Conservation (phyloP, 2,797 vertebrate genomes). For the Vireo griseus region DNA sequence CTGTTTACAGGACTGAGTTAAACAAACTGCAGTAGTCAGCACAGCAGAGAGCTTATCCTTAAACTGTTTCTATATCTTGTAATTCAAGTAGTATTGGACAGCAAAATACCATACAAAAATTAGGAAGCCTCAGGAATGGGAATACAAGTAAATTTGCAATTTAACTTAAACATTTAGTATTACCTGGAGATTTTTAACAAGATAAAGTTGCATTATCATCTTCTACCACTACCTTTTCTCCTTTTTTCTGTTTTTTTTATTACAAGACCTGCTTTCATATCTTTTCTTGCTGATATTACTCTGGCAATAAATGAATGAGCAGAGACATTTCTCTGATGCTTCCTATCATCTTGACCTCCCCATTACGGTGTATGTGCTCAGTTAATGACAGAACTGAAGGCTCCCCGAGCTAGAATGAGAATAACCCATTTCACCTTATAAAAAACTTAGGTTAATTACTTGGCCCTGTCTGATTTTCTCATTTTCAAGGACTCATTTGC, state of each 20-base stretch:
- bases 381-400: not conserved
- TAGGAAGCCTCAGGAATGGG: not conserved
- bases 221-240: not conserved
- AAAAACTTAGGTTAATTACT: conserved; percentile 50
- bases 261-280: not conserved
- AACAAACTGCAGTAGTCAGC: not conserved
- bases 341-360: not conserved
- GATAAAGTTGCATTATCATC: not conserved
- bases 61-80: not conserved
- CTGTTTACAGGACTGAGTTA: not conserved
- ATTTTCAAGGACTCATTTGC: conserved; percentile 51
- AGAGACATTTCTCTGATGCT: not conserved
- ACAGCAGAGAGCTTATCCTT: not conserved
- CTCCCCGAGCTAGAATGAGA: not conserved
- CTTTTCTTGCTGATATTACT: not conserved
- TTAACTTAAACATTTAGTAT: not conserved
- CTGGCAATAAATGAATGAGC: not conserved
- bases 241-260: not conserved
- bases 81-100: not conserved
- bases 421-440: conserved; percentile 5
- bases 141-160: not conserved
- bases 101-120: not conserved
- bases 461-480: conserved; percentile 11
- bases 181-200: not conserved
- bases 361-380: not conserved